Conservation (phyloP, 2,113 vertebrate genomes). For the Pseudonaja textilis region DNA sequence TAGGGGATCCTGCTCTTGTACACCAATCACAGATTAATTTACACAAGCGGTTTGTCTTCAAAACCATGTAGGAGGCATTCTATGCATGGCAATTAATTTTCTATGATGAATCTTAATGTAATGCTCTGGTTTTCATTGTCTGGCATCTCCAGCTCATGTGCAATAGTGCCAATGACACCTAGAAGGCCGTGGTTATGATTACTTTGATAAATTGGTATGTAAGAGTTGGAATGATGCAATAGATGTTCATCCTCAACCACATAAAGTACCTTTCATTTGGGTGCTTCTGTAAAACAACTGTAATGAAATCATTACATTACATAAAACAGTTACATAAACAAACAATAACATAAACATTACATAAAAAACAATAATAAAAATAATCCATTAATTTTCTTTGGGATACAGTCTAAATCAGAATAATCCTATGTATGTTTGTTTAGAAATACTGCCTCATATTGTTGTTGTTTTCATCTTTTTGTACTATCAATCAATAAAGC, state of each 20-base stretch:
- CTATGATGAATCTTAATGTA: slow-evolving; percentile 44
- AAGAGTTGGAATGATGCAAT: slow-evolving; percentile 3
- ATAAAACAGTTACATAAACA: too few species aligned
- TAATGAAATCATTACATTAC: slow-evolving; percentile 1
- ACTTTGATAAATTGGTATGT: slow-evolving; percentile 17
- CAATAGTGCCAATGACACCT: slow-evolving; percentile 15
- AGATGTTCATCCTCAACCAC: slow-evolving; percentile 20
- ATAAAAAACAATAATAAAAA: background rate
- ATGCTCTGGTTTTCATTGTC: slow-evolving; percentile 24
- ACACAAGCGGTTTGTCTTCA: slow-evolving; percentile 53
- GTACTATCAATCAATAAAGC: background rate
- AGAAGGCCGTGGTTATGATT: slow-evolving; percentile 19
- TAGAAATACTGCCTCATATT: background rate
- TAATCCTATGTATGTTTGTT: background rate
- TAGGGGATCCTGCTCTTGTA: slow-evolving; percentile 35
- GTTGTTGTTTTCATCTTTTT: background rate
- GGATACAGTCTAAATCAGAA: background rate
- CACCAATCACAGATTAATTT: slow-evolving; percentile 59
- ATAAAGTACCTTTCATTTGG: slow-evolving; percentile 22
- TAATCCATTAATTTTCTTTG: background rate
- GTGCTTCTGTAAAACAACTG: background rate
- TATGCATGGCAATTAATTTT: slow-evolving; percentile 55
- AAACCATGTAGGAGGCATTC: slow-evolving; percentile 16
- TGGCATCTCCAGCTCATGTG: slow-evolving; percentile 7
- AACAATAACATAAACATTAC: too few species aligned